These are phyloP conservation scores for Catharus bicknelli DNA, from an alignment of 2,113 vertebrate genomes.

Conservation along the genomic window DNA sequence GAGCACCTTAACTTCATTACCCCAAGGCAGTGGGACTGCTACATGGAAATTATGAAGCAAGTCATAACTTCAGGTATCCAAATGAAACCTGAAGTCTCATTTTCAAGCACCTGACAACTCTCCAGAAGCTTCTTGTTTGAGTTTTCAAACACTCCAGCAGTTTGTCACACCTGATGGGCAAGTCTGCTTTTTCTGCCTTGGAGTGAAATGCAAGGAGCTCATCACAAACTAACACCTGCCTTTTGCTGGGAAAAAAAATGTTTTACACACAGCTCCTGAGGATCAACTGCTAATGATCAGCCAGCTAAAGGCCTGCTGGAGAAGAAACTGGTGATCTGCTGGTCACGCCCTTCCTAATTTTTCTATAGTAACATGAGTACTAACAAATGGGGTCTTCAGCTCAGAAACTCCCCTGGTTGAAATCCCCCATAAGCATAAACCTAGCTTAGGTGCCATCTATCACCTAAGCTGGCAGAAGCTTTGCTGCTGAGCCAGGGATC, in stretches of 20 bases:
- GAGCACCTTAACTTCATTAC: accelerated
- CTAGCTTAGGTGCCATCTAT: not conserved
- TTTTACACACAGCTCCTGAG: not conserved
- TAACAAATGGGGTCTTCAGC: not conserved
- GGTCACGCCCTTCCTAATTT: not conserved
- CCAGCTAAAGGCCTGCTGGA: not conserved
- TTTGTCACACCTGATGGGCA: not conserved
- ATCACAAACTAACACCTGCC: not conserved
- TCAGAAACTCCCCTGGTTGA: not conserved
- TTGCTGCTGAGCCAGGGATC: not conserved
- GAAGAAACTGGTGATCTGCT: not conserved
- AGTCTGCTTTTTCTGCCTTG: not conserved
- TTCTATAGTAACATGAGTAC: not conserved
- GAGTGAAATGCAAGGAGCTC: not conserved
- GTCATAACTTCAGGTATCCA: not conserved
- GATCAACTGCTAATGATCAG: not conserved
- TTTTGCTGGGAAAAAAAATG: not conserved
- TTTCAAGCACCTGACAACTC: not conserved
- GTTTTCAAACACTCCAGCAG: not conserved
- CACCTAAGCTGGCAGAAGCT: not conserved
- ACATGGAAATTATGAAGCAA: accelerated
- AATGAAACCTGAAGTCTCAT: not conserved
- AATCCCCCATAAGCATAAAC: not conserved
- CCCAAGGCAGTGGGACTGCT: not conserved
- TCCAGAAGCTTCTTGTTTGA: not conserved